Conservation (phyloP, 2,113 vertebrate species). For the Typhlomys cinereus region DNA sequence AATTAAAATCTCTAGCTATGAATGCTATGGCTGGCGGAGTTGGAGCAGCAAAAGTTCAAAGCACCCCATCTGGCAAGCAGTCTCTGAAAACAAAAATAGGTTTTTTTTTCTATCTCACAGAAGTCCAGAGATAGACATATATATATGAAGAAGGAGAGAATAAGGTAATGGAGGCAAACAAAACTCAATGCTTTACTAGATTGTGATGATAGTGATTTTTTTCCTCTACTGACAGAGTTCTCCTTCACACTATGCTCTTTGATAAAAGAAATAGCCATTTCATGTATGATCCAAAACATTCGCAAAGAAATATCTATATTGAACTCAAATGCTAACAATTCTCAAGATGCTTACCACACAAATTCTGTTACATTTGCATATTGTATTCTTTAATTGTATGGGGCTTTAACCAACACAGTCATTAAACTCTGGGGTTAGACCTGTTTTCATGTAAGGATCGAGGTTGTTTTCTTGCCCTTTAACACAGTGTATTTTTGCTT, state of each 20-base stretch:
- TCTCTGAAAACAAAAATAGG: slow-evolving; percentile 59
- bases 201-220: background rate
- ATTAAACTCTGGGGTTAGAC: slow-evolving; percentile 23
- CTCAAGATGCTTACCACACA: slow-evolving; percentile 4
- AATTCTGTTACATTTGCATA: slow-evolving; percentile 29
- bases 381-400: background rate
- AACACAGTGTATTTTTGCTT: slow-evolving; percentile 13
- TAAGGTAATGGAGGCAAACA: slow-evolving; percentile 37
- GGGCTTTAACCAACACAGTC: slow-evolving; percentile 17
- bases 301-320: slow-evolving; percentile 31
- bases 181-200: background rate
- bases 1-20: slow-evolving; percentile 58
- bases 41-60: slow-evolving; percentile 59
- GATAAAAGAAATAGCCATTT: slow-evolving; percentile 51
- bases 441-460: slow-evolving; percentile 44
- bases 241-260: background rate
- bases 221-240: background rate
- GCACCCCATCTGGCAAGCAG: slow-evolving; percentile 18
- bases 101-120: slow-evolving; percentile 15
- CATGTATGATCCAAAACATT: slow-evolving; percentile 38
- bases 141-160: background rate
- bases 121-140: background rate
- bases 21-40: slow-evolving; percentile 39
- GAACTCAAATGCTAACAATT: background rate
- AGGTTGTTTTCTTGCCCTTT: slow-evolving; percentile 1